Evolutionary conservation across 2,113 vertebrate species (phyloP).

Genomic region (Miniopterus natalensis): DNA sequence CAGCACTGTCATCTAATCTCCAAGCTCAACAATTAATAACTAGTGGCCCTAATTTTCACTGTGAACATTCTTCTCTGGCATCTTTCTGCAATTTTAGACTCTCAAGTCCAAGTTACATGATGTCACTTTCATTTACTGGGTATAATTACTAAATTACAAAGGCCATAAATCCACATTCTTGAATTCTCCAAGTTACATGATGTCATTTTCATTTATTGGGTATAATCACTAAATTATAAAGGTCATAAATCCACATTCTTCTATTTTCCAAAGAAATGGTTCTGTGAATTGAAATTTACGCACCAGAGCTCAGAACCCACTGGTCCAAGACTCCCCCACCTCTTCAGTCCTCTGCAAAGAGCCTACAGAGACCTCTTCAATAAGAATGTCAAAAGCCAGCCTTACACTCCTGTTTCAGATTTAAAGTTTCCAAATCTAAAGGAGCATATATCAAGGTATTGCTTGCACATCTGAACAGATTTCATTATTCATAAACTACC

Average conservation of each 20-base stretch:
- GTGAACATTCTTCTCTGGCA: constrained; percentile 59
- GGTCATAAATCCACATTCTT: constrained; percentile 51
- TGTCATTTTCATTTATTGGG: constrained; percentile 69
- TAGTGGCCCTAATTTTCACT: constrained; percentile 52
- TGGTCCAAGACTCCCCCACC: not conserved
- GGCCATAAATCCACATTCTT: constrained; percentile 51
- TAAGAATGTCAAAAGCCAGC: not conserved
- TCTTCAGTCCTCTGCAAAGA: not conserved
- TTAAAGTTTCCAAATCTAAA: not conserved
- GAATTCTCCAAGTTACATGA: constrained; percentile 50
- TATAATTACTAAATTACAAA: constrained; percentile 70
- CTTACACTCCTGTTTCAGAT: not conserved
- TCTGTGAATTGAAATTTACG: constrained; percentile 53
- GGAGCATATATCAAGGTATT: not conserved
- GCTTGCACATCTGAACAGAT: not conserved
- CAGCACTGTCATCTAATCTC: constrained; percentile 17
- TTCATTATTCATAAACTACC: not conserved
- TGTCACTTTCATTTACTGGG: constrained; percentile 71
- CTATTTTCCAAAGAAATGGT: constrained; percentile 32
- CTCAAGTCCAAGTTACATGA: constrained; percentile 63
- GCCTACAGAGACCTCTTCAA: not conserved
- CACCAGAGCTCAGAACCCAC: not conserved
- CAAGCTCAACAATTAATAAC: constrained; percentile 49
- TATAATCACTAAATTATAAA: constrained; percentile 70
- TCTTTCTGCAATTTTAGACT: constrained; percentile 69